Conservation (phyloP, 2,113 vertebrate species). For the Microtus montanus region DNA sequence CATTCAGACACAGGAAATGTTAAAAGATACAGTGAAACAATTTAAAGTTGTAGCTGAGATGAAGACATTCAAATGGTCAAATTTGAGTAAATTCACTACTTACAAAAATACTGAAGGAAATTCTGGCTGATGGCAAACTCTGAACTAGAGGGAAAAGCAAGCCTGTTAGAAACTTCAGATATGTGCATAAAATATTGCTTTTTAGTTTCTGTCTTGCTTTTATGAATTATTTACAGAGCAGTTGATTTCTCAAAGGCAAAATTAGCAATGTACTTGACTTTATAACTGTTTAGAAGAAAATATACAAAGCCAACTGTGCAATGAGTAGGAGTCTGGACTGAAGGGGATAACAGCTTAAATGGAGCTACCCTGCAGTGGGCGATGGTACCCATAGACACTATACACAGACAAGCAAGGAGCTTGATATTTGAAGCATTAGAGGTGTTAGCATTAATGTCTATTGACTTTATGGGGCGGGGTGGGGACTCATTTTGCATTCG, state of each 20-base stretch:
- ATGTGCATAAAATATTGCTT: not conserved
- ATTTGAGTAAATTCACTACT: not conserved
- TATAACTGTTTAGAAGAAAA: not conserved
- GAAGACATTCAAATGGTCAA: not conserved
- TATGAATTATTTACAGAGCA: not conserved
- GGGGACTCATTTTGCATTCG: not conserved
- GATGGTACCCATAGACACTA: no score
- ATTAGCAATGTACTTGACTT: not conserved
- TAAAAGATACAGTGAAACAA: not conserved
- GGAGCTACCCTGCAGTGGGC: not conserved
- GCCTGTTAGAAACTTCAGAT: not conserved
- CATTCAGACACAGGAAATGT: not conserved
- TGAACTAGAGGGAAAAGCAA: not conserved
- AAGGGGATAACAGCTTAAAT: not conserved
- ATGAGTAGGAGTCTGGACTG: not conserved
- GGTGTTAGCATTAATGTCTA: not conserved
- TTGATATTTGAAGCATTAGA: not conserved
- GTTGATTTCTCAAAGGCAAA: not conserved
- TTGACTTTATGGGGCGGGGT: not conserved
- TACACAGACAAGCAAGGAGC: not conserved
- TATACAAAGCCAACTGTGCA: not conserved
- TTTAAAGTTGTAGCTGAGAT: not conserved
- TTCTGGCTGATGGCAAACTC: not conserved
- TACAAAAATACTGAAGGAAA: not conserved
- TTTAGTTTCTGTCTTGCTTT: not conserved